Evolutionary conservation across 1,140 invertebrate species (phyloP).

Genomic region (Neomicropteryx cornuta): DNA sequence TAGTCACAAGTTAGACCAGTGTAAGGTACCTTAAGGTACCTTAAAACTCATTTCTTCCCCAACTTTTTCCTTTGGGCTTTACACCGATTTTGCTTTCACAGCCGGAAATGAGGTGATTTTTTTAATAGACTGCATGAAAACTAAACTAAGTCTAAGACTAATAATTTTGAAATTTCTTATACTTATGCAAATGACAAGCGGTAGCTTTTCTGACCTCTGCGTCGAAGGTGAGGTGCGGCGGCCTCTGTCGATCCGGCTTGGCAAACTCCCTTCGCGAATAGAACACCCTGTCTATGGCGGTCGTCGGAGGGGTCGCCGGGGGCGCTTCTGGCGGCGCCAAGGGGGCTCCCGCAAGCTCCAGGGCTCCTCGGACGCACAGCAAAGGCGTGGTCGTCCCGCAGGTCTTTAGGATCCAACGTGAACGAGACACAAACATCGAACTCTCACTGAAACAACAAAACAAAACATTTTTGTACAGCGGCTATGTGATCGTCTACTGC

Average conservation of each 20-base stretch:
- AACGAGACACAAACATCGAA: constrained; percentile 93
- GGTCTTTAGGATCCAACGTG: constrained; percentile 94
- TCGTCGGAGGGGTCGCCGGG: no score
- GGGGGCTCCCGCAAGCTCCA: constrained; percentile 78
- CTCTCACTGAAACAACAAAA: constrained; percentile 70
- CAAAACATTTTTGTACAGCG: constrained; percentile 7
- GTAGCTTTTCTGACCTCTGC: constrained; percentile 53
- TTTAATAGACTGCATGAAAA: no score
- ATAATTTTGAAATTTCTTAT: background rate
- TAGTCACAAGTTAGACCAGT: no score
- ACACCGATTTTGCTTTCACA: no score
- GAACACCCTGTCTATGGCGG: constrained; percentile 80
- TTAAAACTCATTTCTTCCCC: no score
- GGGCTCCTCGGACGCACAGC: constrained; percentile 74
- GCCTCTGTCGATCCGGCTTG: constrained; percentile 78
- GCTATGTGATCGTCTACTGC: no score
- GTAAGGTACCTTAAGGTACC: no score
- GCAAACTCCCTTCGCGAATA: constrained; percentile 97
- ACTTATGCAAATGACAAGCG: background rate
- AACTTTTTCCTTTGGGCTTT: no score
- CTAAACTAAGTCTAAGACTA: background rate
- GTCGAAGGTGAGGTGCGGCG: constrained; percentile 79
- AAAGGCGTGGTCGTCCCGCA: constrained; percentile 97
- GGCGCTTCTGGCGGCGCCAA: no score
- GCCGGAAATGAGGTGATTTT: no score